These are phyloP conservation scores for Bradypus variegatus DNA, from an alignment of 2,797 vertebrate genomes.

Conservation along the genomic window DNA sequence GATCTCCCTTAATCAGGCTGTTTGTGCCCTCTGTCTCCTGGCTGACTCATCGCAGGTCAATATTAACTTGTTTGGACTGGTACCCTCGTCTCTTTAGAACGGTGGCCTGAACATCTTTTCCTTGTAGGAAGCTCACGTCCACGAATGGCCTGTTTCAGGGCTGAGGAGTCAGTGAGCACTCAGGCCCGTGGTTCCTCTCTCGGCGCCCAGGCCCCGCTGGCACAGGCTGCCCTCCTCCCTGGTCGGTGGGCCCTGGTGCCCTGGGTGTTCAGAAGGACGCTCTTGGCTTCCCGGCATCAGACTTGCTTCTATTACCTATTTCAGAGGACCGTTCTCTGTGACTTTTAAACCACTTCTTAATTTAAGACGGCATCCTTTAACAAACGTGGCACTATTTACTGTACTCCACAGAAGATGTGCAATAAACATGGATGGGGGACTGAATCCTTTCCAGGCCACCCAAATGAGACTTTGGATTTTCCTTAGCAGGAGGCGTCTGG, in stretches of 20 bases:
- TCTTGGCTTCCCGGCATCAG: not conserved
- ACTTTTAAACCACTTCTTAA: not conserved
- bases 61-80: not conserved
- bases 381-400: not conserved
- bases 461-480: not conserved
- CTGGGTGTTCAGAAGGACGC: not conserved
- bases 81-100: constrained; percentile 10
- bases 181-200: not conserved
- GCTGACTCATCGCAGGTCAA: not conserved
- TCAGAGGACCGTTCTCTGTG: not conserved
- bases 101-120: not conserved
- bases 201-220: not conserved
- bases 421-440: not conserved
- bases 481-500: not conserved
- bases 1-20: not conserved
- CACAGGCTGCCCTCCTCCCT: not conserved
- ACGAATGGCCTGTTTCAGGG: not conserved
- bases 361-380: not conserved
- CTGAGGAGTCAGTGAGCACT: not conserved
- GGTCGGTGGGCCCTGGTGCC: not conserved
- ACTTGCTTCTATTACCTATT: not conserved
- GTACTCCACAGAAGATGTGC: not conserved
- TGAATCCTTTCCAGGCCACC: not conserved
- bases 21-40: not conserved
- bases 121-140: not conserved